A percentile compares a stretch with the other conserved stretches of the same genome.
These are phyloP conservation scores for Caenorhabditis sulstoni DNA, from an alignment of 2,888 invertebrate species.

Conservation along the genomic window DNA sequence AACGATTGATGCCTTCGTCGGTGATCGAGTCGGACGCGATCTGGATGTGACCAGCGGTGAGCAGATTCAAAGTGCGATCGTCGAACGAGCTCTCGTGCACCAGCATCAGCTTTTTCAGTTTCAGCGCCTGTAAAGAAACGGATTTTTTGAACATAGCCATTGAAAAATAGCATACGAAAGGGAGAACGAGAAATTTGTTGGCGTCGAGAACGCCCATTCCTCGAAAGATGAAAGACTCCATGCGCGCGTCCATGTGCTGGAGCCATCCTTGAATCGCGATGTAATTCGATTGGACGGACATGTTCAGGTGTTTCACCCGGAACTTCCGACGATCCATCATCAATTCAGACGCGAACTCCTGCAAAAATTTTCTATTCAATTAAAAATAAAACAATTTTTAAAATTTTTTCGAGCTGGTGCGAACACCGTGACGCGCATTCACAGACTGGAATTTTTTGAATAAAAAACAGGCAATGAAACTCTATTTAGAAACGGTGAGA, in stretches of 20 bases:
- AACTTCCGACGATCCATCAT: slow-evolving; percentile 28
- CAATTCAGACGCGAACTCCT: slow-evolving; percentile 32
- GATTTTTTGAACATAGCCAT: no score
- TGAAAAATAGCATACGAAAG: slow-evolving; percentile 27
- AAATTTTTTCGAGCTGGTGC: no score
- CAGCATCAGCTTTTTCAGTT: slow-evolving; percentile 29
- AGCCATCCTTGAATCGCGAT: slow-evolving; percentile 39
- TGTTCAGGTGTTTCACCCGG: slow-evolving; percentile 28
- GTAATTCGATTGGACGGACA: slow-evolving; percentile 29
- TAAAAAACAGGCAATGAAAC: no score
- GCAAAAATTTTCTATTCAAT: no score
- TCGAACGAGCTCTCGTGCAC: slow-evolving; percentile 46
- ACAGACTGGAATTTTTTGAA: no score
- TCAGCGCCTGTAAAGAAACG: not conserved
- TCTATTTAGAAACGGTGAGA: no score
- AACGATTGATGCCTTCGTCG: slow-evolving; percentile 20
- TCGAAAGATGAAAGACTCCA: slow-evolving; percentile 37
- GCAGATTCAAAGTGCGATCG: slow-evolving; percentile 18
- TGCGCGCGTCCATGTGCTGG: slow-evolving; percentile 7
- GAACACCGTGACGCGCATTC: no score
- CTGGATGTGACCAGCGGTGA: slow-evolving; percentile 37
- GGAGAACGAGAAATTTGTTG: slow-evolving; percentile 16
- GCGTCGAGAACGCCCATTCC: slow-evolving; percentile 46
- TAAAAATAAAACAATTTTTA: no score
- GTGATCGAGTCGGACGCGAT: slow-evolving; percentile 35